A percentile compares a stretch with the other conserved stretches of the same genome.
These are phyloP conservation scores for Eutolmus rufibarbis DNA, from an alignment of 2,888 invertebrate species.

Conservation along the genomic window DNA sequence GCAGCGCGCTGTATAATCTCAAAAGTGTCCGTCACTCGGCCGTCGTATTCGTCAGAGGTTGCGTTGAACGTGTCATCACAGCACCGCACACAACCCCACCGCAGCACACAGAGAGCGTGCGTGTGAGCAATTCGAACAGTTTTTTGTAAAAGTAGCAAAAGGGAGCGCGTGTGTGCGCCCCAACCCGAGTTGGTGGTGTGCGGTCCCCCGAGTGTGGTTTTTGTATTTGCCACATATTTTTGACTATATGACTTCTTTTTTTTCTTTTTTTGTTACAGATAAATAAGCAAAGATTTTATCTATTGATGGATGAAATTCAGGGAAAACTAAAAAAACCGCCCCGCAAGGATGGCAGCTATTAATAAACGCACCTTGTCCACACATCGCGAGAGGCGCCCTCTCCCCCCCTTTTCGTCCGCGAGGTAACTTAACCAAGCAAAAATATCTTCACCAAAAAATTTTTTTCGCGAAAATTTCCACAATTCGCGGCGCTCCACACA, in stretches of 20 bases:
- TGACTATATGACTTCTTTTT: slow-evolving; percentile 32
- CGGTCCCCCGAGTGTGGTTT: not conserved
- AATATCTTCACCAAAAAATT: not conserved
- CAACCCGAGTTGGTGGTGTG: not conserved
- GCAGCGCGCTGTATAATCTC: not conserved
- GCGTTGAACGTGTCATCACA: not conserved
- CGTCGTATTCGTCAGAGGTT: not conserved
- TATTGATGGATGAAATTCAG: slow-evolving; percentile 23
- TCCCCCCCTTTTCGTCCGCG: not conserved
- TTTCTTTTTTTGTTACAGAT: slow-evolving; percentile 32
- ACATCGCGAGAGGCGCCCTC: not conserved
- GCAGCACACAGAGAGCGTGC: not conserved
- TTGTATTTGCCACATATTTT: slow-evolving; percentile 43
- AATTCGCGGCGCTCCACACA: not conserved
- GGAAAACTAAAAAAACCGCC: not conserved
- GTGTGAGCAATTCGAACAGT: slow-evolving; percentile 14
- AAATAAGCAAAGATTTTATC: slow-evolving; percentile 31
- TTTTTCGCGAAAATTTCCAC: slow-evolving; percentile 11
- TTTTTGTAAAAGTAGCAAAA: not conserved
- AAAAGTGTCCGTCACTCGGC: not conserved
- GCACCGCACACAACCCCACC: not conserved
- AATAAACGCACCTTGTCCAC: slow-evolving; percentile 3
- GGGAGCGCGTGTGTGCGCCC: not conserved
- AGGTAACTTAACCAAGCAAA: slow-evolving; percentile 7
- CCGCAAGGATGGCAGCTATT: not conserved